Base-by-base conservation (phyloP, 2,797 vertebrate species). In the Petrocephalus sullivani region DNA sequence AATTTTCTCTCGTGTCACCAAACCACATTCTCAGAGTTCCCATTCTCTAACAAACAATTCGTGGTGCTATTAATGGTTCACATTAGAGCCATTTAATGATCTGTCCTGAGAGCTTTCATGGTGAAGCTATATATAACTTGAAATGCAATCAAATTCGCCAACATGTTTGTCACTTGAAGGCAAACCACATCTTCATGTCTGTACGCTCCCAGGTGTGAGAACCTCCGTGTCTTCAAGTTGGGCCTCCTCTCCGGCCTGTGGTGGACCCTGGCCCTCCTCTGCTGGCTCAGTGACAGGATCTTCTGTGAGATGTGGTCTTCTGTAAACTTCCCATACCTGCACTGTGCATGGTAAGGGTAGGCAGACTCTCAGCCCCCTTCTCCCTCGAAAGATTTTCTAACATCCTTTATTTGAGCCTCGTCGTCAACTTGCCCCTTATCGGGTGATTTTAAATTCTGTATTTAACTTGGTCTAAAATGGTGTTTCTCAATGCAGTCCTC, bases 241-340 rank as follows among this genome's bases (percentile, higher is more conserved):
- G 98, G 98, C 21, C 92, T 96, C 88, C 91, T 96, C 87, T 94
- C 96, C 19, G 96, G 96, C 87, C 91, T 99, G 92, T 99, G 98
- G 98, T 99, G 95, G 98, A 96, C 94, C 0, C 92, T 99, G 19
- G 98, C 98, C 51, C 95, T 99, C 90, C 96, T 97, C 89, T 99
- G 98, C 94, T 99, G 98, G 98, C 96, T 99, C 93, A 98, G 98
- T 51, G 98, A 99, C 94, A 96, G 96, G 92, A 98, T 93, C 0
- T 99, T 98, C 95, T 99, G 98, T 88, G 98, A 99, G 93, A 97
- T 98, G 94, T 97, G 98, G 96, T 98, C 98, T 0, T 97, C 97
- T 6, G 96, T 99, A 92, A 99, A 99, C 95, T 99, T 99, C 56
- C 98, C 98, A 0, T 99, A 98, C 92, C 93, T 99, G 88, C 98